Evolutionary conservation across 2,113 vertebrate genomes (phyloP).

Genomic region (Panthera tigris): DNA sequence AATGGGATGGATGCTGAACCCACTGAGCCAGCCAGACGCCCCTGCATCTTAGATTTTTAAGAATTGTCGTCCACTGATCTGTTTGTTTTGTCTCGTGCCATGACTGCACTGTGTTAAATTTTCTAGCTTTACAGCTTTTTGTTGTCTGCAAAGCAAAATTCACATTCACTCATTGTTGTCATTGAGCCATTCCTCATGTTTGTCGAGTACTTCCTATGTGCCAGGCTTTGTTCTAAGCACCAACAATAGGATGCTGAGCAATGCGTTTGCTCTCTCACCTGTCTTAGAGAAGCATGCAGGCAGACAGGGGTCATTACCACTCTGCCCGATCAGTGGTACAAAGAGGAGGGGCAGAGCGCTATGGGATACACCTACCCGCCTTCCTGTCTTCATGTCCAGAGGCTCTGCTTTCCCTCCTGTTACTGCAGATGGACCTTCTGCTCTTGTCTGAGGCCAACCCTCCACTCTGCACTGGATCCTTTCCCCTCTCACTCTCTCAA

Average conservation of each 20-base stretch:
- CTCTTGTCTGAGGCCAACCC: neutral
- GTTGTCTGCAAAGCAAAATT: neutral
- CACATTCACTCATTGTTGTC: neutral
- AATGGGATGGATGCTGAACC: too few species aligned
- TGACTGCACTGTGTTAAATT: neutral
- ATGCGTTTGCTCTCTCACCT: neutral
- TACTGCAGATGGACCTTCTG: neutral
- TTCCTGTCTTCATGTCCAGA: neutral
- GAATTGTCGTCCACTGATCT: neutral
- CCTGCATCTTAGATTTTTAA: too few species aligned
- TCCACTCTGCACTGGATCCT: neutral
- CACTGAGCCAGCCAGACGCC: too few species aligned
- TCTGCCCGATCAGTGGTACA: neutral
- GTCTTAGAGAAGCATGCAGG: neutral
- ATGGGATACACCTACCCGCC: neutral
- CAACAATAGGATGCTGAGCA: neutral
- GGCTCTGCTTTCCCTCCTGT: neutral
- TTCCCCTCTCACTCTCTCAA: neutral
- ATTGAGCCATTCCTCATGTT: neutral
- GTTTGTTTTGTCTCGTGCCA: neutral
- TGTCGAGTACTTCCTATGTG: neutral
- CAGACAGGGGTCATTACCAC: neutral
- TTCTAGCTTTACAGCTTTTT: neutral
- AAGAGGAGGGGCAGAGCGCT: accelerated
- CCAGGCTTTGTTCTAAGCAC: neutral